Percentiles rank a stretch among this genome's conserved stretches.
Conservation (phyloP, 2,797 vertebrate species). For the Phylloscopus collybita region DNA sequence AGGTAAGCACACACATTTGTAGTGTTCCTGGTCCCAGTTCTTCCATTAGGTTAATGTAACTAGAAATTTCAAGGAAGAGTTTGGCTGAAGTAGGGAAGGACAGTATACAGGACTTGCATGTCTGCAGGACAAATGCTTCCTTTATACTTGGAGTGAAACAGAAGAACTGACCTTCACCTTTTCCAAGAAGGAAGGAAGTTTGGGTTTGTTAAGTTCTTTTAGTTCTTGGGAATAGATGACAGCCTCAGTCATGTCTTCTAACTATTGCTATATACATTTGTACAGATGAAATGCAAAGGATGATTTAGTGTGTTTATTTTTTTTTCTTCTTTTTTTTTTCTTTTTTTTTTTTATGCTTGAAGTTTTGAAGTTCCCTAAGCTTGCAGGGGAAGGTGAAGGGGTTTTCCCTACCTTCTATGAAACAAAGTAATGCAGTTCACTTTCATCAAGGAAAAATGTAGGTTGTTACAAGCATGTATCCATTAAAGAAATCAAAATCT, state of each 20-base stretch:
- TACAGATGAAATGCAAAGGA: neutral
- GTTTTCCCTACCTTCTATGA: neutral
- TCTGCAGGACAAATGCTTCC: neutral
- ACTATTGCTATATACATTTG: neutral
- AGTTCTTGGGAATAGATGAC: neutral
- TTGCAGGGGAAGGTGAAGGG: neutral
- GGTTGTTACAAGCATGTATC: neutral
- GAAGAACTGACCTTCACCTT: slow-evolving; percentile 34
- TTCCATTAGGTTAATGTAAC: neutral
- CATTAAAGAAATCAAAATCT: neutral
- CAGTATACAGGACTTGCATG: neutral
- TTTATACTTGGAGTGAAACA: neutral
- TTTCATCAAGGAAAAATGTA: neutral
- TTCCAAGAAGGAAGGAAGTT: slow-evolving; percentile 34
- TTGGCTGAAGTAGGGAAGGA: neutral
- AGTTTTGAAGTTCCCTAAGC: neutral
- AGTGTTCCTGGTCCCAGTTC: neutral
- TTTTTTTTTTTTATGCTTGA: neutral
- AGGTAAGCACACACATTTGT: neutral
- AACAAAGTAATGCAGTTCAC: neutral
- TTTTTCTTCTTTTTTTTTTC: neutral
- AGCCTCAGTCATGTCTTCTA: neutral
- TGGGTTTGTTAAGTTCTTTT: neutral
- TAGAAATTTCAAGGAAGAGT: neutral
- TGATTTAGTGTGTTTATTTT: neutral